These are phyloP conservation scores for Agonopterix subpropinquella DNA, from an alignment of 2,888 invertebrate genomes.

Conservation along the genomic window DNA sequence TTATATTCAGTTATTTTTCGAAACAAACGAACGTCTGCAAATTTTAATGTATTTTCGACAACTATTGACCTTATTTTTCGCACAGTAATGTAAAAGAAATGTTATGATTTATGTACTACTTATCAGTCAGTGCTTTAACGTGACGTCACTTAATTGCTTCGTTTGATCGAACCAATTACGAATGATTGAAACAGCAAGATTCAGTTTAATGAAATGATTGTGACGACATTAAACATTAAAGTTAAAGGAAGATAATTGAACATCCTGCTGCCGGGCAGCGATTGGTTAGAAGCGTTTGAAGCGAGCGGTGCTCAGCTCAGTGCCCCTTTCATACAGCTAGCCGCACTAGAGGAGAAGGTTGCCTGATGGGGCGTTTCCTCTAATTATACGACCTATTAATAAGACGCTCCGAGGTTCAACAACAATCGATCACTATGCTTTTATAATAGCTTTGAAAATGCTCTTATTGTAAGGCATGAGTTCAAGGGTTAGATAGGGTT, in stretches of 20 bases:
- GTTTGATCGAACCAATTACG: conserved; percentile 60
- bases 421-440: conserved; percentile 53
- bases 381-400: conserved; percentile 72
- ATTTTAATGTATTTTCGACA: neutral
- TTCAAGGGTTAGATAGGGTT: conserved; percentile 13
- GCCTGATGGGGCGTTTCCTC: conserved; percentile 69
- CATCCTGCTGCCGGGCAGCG: conserved; percentile 60
- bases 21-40: too few relatives aligned
- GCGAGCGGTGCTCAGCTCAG: conserved; percentile 35
- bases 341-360: conserved; percentile 33
- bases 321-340: conserved; percentile 50
- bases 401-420: conserved; percentile 40
- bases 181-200: conserved; percentile 59
- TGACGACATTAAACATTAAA: conserved; percentile 67
- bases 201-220: conserved; percentile 72
- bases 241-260: conserved; percentile 73
- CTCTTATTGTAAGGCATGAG: conserved; percentile 26
- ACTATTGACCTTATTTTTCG: neutral
- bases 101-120: too few relatives aligned
- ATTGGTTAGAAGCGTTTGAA: conserved; percentile 50
- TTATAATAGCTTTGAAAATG: conserved; percentile 39
- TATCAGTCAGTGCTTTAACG: neutral
- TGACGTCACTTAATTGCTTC: conserved; percentile 24
- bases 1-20: too few relatives aligned
- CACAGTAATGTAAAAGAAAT: neutral